These are phyloP conservation scores for Sitobion miscanthi DNA, from an alignment of 1,140 invertebrate species.

Conservation along the genomic window DNA sequence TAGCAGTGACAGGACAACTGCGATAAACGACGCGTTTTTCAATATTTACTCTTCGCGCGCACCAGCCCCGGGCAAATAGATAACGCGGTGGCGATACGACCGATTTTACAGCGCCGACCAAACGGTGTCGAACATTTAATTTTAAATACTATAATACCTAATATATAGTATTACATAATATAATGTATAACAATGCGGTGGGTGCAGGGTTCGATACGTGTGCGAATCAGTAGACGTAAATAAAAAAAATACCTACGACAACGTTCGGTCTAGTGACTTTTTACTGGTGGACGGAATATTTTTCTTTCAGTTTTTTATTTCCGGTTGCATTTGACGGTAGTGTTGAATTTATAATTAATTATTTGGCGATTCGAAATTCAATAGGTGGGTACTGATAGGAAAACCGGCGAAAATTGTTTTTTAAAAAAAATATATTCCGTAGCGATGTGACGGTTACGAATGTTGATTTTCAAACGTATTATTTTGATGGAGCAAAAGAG, in stretches of 20 bases:
- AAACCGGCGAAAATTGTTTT: not conserved
- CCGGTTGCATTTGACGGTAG: not conserved
- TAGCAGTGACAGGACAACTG: not conserved
- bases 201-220: not conserved
- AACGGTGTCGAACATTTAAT: not conserved
- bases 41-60: conserved; percentile 17
- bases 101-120: not conserved
- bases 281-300: not conserved
- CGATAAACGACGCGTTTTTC: conserved; percentile 27
- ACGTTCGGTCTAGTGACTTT: not conserved
- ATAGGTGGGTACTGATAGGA: not conserved
- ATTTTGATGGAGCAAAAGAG: not conserved
- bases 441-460: not conserved
- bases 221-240: not conserved
- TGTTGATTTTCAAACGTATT: conserved; percentile 6
- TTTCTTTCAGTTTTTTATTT: not conserved
- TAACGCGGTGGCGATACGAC: conserved; percentile 22
- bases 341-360: not conserved
- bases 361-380: not conserved
- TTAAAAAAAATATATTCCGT: not conserved
- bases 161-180: not conserved
- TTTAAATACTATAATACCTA: not conserved
- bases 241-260: not conserved
- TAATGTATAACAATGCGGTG: not conserved
- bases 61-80: not conserved